Evolutionary conservation across 2,888 invertebrate species (phyloP).

Genomic region (Sinopyrophorus schimmeli): DNA sequence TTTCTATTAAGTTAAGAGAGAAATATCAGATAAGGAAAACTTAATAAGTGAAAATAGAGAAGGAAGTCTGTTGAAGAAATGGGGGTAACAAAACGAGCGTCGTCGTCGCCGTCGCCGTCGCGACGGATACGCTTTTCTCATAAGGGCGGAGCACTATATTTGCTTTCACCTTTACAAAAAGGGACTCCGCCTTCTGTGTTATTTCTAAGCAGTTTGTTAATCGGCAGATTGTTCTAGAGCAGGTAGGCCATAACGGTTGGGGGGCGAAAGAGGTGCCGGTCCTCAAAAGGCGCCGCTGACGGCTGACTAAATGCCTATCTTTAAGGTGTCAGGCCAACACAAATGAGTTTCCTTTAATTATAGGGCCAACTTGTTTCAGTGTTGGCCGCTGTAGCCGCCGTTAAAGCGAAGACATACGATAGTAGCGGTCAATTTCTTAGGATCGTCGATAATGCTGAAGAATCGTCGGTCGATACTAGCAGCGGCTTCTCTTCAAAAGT

Average conservation of each 20-base stretch:
- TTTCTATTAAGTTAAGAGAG: no score
- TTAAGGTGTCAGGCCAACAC: slow-evolving; percentile 57
- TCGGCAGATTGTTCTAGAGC: slow-evolving; percentile 54
- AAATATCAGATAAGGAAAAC: no score
- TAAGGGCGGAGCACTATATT: slow-evolving; percentile 45
- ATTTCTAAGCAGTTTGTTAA: slow-evolving; percentile 54
- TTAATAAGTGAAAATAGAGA: no score
- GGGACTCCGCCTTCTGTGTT: slow-evolving; percentile 51
- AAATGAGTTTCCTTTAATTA: slow-evolving; percentile 58
- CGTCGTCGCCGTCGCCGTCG: slow-evolving; percentile 42
- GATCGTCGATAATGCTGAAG: slow-evolving; percentile 23
- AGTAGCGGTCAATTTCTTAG: slow-evolving; percentile 19
- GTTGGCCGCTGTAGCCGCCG: slow-evolving; percentile 49
- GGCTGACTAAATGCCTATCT: slow-evolving; percentile 58
- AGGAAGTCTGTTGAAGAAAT: no score
- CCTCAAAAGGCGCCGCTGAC: slow-evolving; percentile 56
- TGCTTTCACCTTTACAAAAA: slow-evolving; percentile 51
- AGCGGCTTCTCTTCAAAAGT: slow-evolving; percentile 45
- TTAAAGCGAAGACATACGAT: slow-evolving; percentile 35
- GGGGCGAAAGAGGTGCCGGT: slow-evolving; percentile 51
- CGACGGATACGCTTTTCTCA: slow-evolving; percentile 42
- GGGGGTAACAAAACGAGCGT: slow-evolving; percentile 12
- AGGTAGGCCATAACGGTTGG: slow-evolving; percentile 58
- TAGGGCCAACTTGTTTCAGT: slow-evolving; percentile 55
- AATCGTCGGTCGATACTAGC: slow-evolving; percentile 36